These are phyloP conservation scores for Watsonalla cultraria DNA, from an alignment of 2,888 invertebrate species.

Conservation along the genomic window DNA sequence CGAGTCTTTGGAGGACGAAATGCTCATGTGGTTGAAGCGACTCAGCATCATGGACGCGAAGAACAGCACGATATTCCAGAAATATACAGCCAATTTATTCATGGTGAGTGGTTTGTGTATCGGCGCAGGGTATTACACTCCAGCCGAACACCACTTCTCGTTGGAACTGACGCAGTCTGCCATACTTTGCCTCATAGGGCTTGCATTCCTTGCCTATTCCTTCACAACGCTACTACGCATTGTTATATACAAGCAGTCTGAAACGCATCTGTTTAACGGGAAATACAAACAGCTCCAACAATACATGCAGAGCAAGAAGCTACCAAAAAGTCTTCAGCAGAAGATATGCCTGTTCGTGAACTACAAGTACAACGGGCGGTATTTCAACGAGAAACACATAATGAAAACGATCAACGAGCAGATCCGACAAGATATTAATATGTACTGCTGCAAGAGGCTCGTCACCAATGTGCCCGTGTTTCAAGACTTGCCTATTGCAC, in stretches of 20 bases:
- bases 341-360: constrained; percentile 47
- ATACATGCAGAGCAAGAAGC: constrained; percentile 37
- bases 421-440: constrained; percentile 74
- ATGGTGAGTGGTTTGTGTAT: constrained; percentile 38
- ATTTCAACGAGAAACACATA: constrained; percentile 46
- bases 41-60: constrained; percentile 17
- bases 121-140: constrained; percentile 39
- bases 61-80: constrained; percentile 21
- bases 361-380: constrained; percentile 50
- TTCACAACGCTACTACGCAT: constrained; percentile 39
- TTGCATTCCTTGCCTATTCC: constrained; percentile 37
- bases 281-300: constrained; percentile 39
- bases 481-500: constrained; percentile 65
- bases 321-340: constrained; percentile 38
- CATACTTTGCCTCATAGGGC: constrained; percentile 32
- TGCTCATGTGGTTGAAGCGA: constrained; percentile 27
- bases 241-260: constrained; percentile 36
- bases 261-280: constrained; percentile 38
- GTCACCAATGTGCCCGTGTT: constrained; percentile 77
- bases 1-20: constrained; percentile 9
- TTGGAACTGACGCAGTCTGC: constrained; percentile 36
- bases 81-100: constrained; percentile 44
- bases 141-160: constrained; percentile 27
- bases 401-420: constrained; percentile 54
- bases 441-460: constrained; percentile 73